Evolutionary conservation across 2,888 invertebrate species (phyloP).

Genomic region (Diabrotica balteata): DNA sequence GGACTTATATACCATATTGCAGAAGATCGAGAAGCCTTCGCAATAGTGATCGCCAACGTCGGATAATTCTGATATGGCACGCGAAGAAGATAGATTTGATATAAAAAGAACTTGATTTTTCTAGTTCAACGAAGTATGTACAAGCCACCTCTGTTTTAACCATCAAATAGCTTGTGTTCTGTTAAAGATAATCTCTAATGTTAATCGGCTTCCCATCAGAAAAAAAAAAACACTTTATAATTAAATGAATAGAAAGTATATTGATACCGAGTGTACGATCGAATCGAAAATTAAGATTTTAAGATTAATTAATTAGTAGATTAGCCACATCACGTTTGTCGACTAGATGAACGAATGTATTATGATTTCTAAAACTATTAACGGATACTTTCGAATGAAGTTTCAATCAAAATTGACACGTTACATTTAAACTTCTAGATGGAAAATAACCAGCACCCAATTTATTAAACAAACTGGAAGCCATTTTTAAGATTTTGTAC

Average conservation of each 20-base stretch:
- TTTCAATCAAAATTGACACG: neutral
- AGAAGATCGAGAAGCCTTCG: too few species aligned
- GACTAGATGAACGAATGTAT: slow-evolving; percentile 1
- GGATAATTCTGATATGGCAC: too few species aligned
- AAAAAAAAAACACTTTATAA: slow-evolving; percentile 1
- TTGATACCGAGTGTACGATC: neutral
- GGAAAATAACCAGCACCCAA: neutral
- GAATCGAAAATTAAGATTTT: slow-evolving; percentile 5
- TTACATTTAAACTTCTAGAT: neutral
- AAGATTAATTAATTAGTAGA: slow-evolving; percentile 10
- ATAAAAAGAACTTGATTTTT: too few species aligned
- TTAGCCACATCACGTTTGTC: slow-evolving; percentile 6
- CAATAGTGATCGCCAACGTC: too few species aligned
- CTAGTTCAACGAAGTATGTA: too few species aligned
- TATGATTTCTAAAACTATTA: slow-evolving; percentile 10
- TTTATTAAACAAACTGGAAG: too few species aligned
- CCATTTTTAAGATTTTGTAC: too few species aligned
- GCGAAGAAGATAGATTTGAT: too few species aligned
- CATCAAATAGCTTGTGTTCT: neutral
- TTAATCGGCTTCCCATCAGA: neutral
- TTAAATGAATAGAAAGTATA: slow-evolving; percentile 13
- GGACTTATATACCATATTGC: too few species aligned
- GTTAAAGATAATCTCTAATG: neutral
- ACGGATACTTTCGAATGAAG: slow-evolving; percentile 3
- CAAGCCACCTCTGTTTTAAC: too few species aligned